Evolutionary conservation across 2,888 invertebrate species (phyloP).

Genomic region (Synergus itoensis): DNA sequence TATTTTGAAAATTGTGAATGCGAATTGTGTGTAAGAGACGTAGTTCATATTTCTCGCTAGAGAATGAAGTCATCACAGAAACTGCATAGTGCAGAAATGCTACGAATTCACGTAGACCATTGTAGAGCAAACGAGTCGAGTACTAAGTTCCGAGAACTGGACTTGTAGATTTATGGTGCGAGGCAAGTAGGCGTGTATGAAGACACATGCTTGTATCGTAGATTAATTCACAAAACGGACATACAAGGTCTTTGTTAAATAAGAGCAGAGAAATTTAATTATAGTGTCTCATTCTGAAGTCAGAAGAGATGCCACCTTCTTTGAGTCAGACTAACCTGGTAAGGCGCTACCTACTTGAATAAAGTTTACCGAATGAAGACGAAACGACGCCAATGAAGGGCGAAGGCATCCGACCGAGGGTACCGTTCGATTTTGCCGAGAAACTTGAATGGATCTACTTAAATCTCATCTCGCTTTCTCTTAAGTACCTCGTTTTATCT

Average conservation of each 20-base stretch:
- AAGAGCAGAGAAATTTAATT: not conserved
- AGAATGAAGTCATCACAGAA: too few species aligned
- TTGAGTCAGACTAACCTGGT: not conserved
- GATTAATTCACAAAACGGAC: not conserved
- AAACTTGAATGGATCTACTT: not conserved
- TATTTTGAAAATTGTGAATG: too few species aligned
- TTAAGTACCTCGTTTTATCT: not conserved
- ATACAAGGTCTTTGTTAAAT: not conserved
- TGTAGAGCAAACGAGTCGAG: too few species aligned
- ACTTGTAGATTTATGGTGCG: too few species aligned
- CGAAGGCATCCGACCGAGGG: not conserved
- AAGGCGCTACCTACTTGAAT: not conserved
- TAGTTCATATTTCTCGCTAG: too few species aligned
- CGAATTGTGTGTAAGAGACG: too few species aligned
- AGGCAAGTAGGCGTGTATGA: too few species aligned
- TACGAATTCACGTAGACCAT: too few species aligned
- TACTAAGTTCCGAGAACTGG: too few species aligned
- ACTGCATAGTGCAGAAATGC: too few species aligned
- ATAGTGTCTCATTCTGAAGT: slow-evolving; percentile 3
- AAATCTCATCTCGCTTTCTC: slow-evolving; percentile 2
- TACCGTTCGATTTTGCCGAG: slow-evolving; percentile 3
- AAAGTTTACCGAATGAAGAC: not conserved
- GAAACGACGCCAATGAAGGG: too few species aligned
- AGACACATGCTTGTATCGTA: not conserved
- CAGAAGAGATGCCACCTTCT: not conserved